Evolutionary conservation across 2,113 vertebrate species (phyloP).

Genomic region (Nanorana parkeri): DNA sequence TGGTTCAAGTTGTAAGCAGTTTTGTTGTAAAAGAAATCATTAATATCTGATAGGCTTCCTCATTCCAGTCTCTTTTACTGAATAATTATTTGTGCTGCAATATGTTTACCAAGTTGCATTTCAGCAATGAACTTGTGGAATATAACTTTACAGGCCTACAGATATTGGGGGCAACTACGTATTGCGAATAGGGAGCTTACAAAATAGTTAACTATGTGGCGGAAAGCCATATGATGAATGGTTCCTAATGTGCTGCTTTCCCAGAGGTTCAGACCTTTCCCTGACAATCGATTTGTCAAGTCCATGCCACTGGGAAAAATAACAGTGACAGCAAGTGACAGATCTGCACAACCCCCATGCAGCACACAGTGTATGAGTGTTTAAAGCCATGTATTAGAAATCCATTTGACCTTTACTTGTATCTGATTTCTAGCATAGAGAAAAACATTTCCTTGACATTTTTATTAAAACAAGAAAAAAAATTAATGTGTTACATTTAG

Average conservation of each 20-base stretch:
- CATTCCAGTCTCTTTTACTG: no score
- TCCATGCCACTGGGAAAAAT: slow-evolving; percentile 35
- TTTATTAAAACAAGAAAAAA: slow-evolving; percentile 49
- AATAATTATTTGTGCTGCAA: no score
- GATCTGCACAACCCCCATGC: slow-evolving; percentile 34
- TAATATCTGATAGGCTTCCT: no score
- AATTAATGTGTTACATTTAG: slow-evolving; percentile 12
- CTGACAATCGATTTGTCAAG: slow-evolving; percentile 55
- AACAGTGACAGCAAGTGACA: slow-evolving; percentile 39
- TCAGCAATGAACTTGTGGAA: no score
- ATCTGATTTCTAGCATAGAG: slow-evolving; percentile 38
- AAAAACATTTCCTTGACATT: slow-evolving; percentile 46
- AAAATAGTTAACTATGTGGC: slow-evolving; percentile 14
- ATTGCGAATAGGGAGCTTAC: background rate
- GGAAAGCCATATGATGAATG: slow-evolving; percentile 49
- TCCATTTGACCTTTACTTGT: slow-evolving; percentile 56
- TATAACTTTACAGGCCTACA: background rate
- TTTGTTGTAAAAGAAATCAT: no score
- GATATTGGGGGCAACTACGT: background rate
- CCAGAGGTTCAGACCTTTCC: slow-evolving; percentile 54
- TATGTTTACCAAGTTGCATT: no score
- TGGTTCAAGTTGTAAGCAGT: no score
- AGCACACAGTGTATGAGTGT: slow-evolving; percentile 35
- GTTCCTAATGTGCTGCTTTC: slow-evolving; percentile 36
- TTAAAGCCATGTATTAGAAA: slow-evolving; percentile 48